Conservation (phyloP, 2,113 vertebrate species). For the Hymenochirus boettgeri region DNA sequence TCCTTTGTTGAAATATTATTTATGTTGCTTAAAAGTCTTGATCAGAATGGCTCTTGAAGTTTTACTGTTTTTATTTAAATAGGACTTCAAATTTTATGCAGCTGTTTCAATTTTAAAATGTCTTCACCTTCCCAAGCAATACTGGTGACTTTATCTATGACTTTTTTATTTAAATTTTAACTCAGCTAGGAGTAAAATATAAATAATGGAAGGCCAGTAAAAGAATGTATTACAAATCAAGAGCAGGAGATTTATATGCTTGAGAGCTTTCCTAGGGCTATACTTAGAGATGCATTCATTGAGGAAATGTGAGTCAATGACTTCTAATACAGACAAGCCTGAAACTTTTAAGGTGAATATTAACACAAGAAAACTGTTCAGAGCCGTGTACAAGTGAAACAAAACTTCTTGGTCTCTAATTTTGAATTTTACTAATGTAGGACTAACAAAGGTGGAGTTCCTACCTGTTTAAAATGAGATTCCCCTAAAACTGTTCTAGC, state of each 20-base stretch:
- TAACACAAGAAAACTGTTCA: neutral
- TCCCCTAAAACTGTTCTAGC: too few relatives aligned
- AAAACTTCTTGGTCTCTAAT: too few relatives aligned
- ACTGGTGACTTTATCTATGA: neutral
- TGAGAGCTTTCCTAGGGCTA: slow-evolving; percentile 15
- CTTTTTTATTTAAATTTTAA: slow-evolving; percentile 18
- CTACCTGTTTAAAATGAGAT: too few relatives aligned
- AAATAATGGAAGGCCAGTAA: slow-evolving; percentile 15
- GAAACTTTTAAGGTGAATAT: neutral
- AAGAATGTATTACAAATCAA: slow-evolving; percentile 19
- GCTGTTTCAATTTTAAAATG: neutral
- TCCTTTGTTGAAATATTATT: too few relatives aligned
- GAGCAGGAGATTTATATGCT: slow-evolving; percentile 16
- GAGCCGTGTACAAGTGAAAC: neutral
- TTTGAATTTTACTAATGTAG: too few relatives aligned
- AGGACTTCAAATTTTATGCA: neutral
- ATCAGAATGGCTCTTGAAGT: too few relatives aligned
- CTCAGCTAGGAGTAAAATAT: slow-evolving; percentile 20
- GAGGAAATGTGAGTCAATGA: neutral
- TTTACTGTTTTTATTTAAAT: neutral
- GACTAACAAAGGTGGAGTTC: too few relatives aligned
- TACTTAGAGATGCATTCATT: slow-evolving; percentile 15
- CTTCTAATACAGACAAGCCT: neutral
- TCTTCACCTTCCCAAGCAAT: slow-evolving; percentile 1
- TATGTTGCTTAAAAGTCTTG: too few relatives aligned